Evolutionary conservation across 2,113 vertebrate species (phyloP).

Genomic region (Burhinus bistriatus): DNA sequence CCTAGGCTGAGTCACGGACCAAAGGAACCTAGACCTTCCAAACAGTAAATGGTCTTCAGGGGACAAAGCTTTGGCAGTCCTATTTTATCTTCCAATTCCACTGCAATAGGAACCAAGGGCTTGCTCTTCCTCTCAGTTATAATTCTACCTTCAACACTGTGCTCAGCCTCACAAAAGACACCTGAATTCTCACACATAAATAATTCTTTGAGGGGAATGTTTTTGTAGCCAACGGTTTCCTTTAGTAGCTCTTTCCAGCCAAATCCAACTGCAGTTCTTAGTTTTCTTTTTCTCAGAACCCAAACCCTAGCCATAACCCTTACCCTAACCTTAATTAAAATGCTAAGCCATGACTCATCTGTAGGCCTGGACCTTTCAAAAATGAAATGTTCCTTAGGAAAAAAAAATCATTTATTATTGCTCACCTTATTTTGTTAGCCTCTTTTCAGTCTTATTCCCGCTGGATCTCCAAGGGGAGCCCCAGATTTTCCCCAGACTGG

Average conservation of each 20-base stretch:
- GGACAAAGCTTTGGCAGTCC: not conserved
- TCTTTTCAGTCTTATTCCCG: not conserved
- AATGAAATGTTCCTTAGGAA: not conserved
- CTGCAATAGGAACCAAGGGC: not conserved
- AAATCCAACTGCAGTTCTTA: not conserved
- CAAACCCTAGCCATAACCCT: not conserved
- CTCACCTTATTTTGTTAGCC: not conserved
- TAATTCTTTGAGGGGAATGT: not conserved
- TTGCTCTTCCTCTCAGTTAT: not conserved
- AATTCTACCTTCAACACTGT: not conserved
- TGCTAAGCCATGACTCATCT: fast-evolving
- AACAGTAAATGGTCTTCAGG: not conserved
- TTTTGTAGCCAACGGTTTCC: not conserved
- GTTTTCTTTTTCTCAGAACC: not conserved
- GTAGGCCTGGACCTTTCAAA: not conserved
- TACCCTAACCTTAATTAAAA: not conserved
- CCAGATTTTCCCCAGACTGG: not conserved
- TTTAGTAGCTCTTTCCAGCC: not conserved
- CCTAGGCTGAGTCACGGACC: not conserved
- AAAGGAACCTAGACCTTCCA: not conserved
- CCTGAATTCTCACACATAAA: not conserved
- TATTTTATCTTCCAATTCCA: not conserved
- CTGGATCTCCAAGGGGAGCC: not conserved
- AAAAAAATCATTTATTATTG: not conserved
- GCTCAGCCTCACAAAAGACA: not conserved